Evolutionary conservation across 2,797 vertebrate genomes (phyloP).

Genomic region (Limnodromus scolopaceus): DNA sequence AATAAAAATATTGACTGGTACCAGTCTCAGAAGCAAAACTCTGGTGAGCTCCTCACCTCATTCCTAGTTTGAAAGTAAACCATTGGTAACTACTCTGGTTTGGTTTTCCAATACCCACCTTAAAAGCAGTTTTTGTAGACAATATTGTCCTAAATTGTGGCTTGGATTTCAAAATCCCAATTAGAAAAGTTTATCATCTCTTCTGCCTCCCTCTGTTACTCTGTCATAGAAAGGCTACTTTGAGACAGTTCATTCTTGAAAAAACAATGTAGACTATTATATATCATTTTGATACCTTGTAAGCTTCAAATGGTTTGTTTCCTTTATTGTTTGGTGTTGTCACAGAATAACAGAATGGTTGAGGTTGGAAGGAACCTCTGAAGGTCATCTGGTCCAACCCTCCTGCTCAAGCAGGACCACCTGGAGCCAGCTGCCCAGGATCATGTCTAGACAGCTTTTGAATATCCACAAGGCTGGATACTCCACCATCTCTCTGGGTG

Average conservation of each 20-base stretch:
- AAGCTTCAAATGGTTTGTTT: not conserved
- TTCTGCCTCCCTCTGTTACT: rapidly evolving
- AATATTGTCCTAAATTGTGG: not conserved
- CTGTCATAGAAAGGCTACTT: not conserved
- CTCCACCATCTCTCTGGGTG: not conserved
- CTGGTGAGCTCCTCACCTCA: not conserved
- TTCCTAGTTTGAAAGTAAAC: not conserved
- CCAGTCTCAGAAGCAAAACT: not conserved
- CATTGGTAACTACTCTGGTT: not conserved
- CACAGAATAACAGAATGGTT: not conserved
- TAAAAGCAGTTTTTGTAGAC: not conserved
- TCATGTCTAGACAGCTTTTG: not conserved
- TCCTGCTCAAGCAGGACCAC: not conserved
- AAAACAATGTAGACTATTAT: not conserved
- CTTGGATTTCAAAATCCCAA: not conserved
- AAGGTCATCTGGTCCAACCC: not conserved
- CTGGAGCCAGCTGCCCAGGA: not conserved
- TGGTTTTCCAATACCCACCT: not conserved
- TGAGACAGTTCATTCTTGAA: not conserved
- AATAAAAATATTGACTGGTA: not conserved
- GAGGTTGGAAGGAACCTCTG: not conserved
- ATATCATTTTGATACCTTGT: not conserved
- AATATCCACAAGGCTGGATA: not conserved
- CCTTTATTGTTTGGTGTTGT: not conserved
- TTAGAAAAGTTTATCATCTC: not conserved